Base-by-base conservation (phyloP, 2,113 vertebrate genomes). In the Uria aalge region DNA sequence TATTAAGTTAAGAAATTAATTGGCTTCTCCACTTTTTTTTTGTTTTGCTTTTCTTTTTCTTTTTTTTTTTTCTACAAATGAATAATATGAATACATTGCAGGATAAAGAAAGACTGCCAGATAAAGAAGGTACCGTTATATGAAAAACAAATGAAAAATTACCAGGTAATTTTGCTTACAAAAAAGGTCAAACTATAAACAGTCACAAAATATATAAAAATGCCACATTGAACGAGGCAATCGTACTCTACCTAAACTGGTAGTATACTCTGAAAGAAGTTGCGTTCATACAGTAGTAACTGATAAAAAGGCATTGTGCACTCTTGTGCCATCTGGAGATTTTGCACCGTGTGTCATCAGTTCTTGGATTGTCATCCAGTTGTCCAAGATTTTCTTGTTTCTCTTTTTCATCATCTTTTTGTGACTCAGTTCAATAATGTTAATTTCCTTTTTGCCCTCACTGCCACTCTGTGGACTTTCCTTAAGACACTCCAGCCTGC, bases 291-390 rank as follows among this genome's bases (percentile, higher is more conserved):
- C 99, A 94, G 99, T 99, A 96, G 99, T 99, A 98, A 99, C 99
- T 45, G 99, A 99, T 91, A 99, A 98, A 98, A 99, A 99, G 98
- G 99, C 99, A 95, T 99, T 99, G 97, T 99, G 99, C 62, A 99
- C 99, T 95, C 98, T 98, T 27, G 99, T 98, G 92, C 99, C 99
- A 4, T 99, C 99, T 7, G 99, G 99, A 50, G 99, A 99, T 95
- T 99, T 99, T 81, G 99, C 98, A 76, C 99, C 99, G 0, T 99
- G 99, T 87, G 99, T 99, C 99, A 99, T 99, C 95, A 99, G 98
- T 98, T 99, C 99, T 98, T 99, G 99, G 96, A 99, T 99, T 88
- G 99, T 99, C 99, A 99, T 99, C 99, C 99, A 99, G 98, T 99
- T 99, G 98, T 99, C 99, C 96, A 99, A 98, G 90, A 99, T 99